Evolutionary conservation across 2,888 invertebrate genomes (phyloP), one percentile per base, ranked within the genome.

Genomic region (Diabrotica balteata): DNA sequence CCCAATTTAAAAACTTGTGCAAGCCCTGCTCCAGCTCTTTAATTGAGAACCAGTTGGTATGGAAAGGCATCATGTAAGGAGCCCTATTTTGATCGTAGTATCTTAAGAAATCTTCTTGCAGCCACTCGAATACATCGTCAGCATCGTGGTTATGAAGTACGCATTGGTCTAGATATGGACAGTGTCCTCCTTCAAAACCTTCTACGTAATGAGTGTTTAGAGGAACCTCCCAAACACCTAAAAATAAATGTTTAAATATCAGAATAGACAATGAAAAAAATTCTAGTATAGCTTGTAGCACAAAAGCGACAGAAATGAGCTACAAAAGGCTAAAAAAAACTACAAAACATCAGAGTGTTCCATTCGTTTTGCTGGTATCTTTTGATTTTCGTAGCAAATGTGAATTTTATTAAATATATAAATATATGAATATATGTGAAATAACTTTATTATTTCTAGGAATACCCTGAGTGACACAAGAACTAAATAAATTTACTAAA

Each of bases 1-100:
- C 90, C 92, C 94, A 95, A 75, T 92, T 91, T 67, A 96, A 85
- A 85, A 96, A 96, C 83, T 94, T 94, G 76, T 93, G 91, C 2
- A 96, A 85, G 22, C 95, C 96, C 67, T 86, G 86, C 80, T 94
- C 95, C 9, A 94, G 85, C 77, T 90, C 93, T 80, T 93, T 94
- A 76, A 92, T 94, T 82, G 92, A 94, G 87, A 97, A 97, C 97
- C 97, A 97, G 84, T 96, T 96, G 0, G 97, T 96, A 81, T 97
- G 97, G 90, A 96, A 93, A 0, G 96, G 91, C 94, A 96, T 95
- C 94, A 95, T 94, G 83, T 96, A 96, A 0, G 95, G 94, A 1
- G 95, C 94, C 71, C 92, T 88, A 82, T 95, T 95, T 82, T 95
- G 94, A 45, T 93, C 91, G 79, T 95, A 95, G 82, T 93, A 88